Conservation (phyloP, 2,797 vertebrate species). For the Pristis pectinata region DNA sequence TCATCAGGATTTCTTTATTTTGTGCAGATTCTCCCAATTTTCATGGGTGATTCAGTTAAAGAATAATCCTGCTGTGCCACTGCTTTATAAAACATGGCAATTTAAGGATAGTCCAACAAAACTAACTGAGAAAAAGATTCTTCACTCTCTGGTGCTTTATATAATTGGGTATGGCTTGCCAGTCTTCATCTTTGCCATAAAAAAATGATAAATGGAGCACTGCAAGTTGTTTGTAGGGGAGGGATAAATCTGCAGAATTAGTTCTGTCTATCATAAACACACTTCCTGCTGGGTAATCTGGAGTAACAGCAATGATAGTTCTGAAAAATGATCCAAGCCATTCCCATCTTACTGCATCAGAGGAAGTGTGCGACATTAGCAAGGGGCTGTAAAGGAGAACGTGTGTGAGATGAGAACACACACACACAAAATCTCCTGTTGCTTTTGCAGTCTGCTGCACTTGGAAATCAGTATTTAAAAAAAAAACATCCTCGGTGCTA, state of each 20-base stretch:
- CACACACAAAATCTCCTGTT: not conserved
- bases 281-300: constrained; percentile 23
- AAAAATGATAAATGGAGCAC: constrained; percentile 17
- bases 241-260: constrained; percentile 24
- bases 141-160: constrained; percentile 1
- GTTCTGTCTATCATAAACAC: constrained; percentile 3
- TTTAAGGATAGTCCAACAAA: not conserved
- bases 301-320: not conserved
- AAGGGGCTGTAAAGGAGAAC: not conserved
- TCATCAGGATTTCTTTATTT: not conserved
- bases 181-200: constrained; percentile 8
- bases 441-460: not conserved
- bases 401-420: not conserved
- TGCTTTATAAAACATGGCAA: not conserved
- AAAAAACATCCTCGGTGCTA: not conserved
- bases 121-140: not conserved
- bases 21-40: not conserved
- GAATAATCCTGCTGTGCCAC: not conserved
- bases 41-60: not conserved
- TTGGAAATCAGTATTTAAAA: not conserved
- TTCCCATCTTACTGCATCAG: not conserved
- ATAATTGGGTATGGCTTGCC: constrained; percentile 2
- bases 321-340: constrained; percentile 5
- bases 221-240: constrained; percentile 19
- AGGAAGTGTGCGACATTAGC: not conserved